Conservation (phyloP, 2,113 vertebrate species). For the Cavia porcellus region DNA sequence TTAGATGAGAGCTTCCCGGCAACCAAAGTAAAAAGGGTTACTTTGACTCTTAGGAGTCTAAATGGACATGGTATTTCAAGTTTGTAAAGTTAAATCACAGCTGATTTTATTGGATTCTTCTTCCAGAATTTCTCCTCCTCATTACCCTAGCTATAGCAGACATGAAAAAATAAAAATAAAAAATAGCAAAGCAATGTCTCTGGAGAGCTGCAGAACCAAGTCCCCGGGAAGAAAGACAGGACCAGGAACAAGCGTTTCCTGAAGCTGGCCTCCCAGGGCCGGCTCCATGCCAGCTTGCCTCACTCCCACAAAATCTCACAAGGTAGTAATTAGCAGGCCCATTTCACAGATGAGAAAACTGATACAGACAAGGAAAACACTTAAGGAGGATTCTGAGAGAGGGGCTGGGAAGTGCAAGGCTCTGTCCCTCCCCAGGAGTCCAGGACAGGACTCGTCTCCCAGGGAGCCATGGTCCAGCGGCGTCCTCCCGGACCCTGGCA, state of each 20-base stretch:
- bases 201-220: background rate
- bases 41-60: background rate
- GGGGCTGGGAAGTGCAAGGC: background rate
- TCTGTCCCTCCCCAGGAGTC: background rate
- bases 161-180: no score
- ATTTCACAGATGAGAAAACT: background rate
- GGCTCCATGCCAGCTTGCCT: background rate
- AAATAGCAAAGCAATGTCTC: background rate
- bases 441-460: no score
- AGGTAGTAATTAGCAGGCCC: background rate
- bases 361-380: background rate
- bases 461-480: rapidly evolving
- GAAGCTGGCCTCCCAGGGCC: no score
- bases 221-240: background rate
- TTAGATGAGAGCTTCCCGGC: slow-evolving; percentile 17
- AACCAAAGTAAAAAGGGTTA: background rate
- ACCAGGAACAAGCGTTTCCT: rapidly evolving
- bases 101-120: background rate
- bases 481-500: rapidly evolving
- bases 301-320: background rate
- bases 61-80: background rate
- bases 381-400: background rate
- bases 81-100: background rate
- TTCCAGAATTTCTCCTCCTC: background rate
- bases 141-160: background rate